Percentiles rank a stretch among this genome's conserved stretches.
These are phyloP conservation scores for Neodontobutis hainanensis DNA, from an alignment of 2,113 vertebrate genomes.

Conservation along the genomic window DNA sequence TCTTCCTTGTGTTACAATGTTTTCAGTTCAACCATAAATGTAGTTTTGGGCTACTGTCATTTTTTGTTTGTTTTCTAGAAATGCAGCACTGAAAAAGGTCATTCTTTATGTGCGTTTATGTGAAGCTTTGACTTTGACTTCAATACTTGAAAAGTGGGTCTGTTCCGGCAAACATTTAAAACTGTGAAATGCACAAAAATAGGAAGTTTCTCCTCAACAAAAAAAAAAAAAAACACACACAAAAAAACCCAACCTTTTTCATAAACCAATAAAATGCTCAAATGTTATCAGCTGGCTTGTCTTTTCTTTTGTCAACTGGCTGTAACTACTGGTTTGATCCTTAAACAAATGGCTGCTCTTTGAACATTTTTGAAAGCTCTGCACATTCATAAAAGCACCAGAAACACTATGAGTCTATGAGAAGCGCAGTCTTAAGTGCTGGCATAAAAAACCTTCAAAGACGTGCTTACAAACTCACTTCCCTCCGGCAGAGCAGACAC, in stretches of 20 bases:
- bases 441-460: no score
- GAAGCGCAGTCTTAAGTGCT: conserved; percentile 11
- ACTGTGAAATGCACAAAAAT: conserved; percentile 78
- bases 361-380: conserved; percentile 2
- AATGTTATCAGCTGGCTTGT: conserved; percentile 15
- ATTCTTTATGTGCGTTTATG: conserved; percentile 41
- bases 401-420: conserved; percentile 3
- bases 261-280: conserved; percentile 62
- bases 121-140: conserved; percentile 59
- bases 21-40: conserved; percentile 20
- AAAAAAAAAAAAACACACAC: conserved; percentile 28
- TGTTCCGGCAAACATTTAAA: conserved; percentile 68
- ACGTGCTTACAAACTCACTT: conserved; percentile 10
- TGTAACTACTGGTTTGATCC: background rate
- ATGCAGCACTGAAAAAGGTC: conserved; percentile 48
- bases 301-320: background rate
- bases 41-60: conserved; percentile 33
- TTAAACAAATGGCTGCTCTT: background rate
- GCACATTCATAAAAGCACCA: conserved; percentile 17
- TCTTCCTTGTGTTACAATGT: background rate
- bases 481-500: conserved; percentile 30
- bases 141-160: conserved; percentile 77
- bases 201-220: conserved; percentile 24
- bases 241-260: conserved; percentile 53
- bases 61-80: conserved; percentile 37